Base-by-base conservation (phyloP, 2,113 vertebrate species). In the Seriola aureovittata region DNA sequence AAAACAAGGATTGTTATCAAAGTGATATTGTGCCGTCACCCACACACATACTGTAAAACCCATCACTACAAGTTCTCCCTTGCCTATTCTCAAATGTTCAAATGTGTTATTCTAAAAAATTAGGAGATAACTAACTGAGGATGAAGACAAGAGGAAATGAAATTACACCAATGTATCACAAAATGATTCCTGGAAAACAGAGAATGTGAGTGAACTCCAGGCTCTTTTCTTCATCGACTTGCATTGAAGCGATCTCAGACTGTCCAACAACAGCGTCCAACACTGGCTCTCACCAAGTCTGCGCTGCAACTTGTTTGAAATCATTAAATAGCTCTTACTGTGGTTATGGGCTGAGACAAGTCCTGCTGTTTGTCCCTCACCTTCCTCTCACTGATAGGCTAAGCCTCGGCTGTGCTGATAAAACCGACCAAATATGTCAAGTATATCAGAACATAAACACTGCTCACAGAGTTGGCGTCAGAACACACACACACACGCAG, bases 391-490 rank as follows among this genome's bases (percentile, higher is more conserved):
- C 44, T 25, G 78, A 75, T 44, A 73, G n/a, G 1, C 65, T 65
- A 11, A 77, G 63, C 84, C 82, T 87, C 59, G 77, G 29, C 78
- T 42, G 46, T 73, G 77, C 81, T 80, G 85, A 91, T 89, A 80
- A 89, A 89, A 70, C 40, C 19, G 46, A 82, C 29, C 62, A 82
- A 77, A 84, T 62, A 84, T 87, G 68, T 90, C 50, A 76, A 76
- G 65, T 75, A 38, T 52, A 71, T 82, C 67, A 52, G 63, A 48
- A 79, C 67, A 36, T 85, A 91, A 91, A 90, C 90, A 90, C 62
- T 29, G 29, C 57, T 54, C 16, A 16, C 75, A 60, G 62, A 60
- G 65, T 21, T 88, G 58, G 75, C 40, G 7, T 38, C 42, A 52
- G 80, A 81, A 71, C 77, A 78, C 67, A 78, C 52, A 71, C 52